Percentiles rank a stretch among this genome's conserved stretches.
Evolutionary conservation across 1,140 invertebrate genomes (phyloP).

Genomic region (Drosophila arawakana): DNA sequence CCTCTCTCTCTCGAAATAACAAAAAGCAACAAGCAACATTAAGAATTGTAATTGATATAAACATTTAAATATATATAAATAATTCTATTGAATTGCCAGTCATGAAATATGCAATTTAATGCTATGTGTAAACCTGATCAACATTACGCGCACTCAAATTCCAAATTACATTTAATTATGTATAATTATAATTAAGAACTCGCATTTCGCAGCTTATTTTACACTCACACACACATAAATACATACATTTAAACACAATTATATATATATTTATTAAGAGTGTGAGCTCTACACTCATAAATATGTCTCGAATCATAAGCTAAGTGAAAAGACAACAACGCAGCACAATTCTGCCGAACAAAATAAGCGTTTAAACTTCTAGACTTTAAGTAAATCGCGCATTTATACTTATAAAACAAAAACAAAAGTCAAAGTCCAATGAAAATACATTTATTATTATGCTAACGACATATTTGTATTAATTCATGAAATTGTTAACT

Average conservation of each 20-base stretch:
- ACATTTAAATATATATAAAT: slow-evolving; percentile 15
- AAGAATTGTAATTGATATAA: slow-evolving; percentile 6
- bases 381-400: slow-evolving; percentile 28
- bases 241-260: neutral
- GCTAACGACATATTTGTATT: slow-evolving; percentile 8
- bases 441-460: slow-evolving; percentile 57
- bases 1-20: neutral
- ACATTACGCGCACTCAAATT: slow-evolving; percentile 63
- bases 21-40: neutral
- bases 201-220: slow-evolving; percentile 12
- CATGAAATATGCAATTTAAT: slow-evolving; percentile 60
- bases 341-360: slow-evolving; percentile 26
- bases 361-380: slow-evolving; percentile 22
- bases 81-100: slow-evolving; percentile 50
- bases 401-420: slow-evolving; percentile 45
- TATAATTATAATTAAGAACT: slow-evolving; percentile 34
- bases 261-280: slow-evolving; percentile 30
- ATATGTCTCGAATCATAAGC: slow-evolving; percentile 39
- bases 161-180: slow-evolving; percentile 64
- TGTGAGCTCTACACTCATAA: slow-evolving; percentile 16
- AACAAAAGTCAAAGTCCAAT: slow-evolving; percentile 41
- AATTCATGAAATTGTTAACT: slow-evolving; percentile 34
- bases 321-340: slow-evolving; percentile 46
- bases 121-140: slow-evolving; percentile 34
- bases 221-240: slow-evolving; percentile 25